Evolutionary conservation across 2,113 vertebrate genomes (phyloP).

Genomic region (Jacana jacana): DNA sequence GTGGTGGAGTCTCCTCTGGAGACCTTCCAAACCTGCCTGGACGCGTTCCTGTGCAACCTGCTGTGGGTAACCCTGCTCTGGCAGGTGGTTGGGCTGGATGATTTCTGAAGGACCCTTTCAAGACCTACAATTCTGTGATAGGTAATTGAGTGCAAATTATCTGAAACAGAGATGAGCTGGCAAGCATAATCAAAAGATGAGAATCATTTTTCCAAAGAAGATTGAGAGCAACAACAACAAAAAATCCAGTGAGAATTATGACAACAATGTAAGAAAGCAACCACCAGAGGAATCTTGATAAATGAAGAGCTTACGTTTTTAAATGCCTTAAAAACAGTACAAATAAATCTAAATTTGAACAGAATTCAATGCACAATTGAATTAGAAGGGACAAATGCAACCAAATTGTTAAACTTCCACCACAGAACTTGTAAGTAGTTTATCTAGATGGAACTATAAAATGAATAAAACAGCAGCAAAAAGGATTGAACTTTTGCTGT

Average conservation of each 20-base stretch:
- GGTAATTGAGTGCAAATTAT: background rate
- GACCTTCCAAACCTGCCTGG: too few relatives aligned
- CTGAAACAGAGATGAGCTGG: slow-evolving; percentile 38
- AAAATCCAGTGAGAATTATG: background rate
- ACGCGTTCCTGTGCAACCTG: too few relatives aligned
- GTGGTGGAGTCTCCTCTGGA: too few relatives aligned
- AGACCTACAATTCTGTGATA: background rate
- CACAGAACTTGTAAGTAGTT: background rate
- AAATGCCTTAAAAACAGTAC: background rate
- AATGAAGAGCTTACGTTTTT: background rate
- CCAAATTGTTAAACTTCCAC: slow-evolving; percentile 1
- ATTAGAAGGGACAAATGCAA: background rate
- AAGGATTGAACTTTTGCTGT: slow-evolving; percentile 23
- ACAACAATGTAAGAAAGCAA: slow-evolving; percentile 25
- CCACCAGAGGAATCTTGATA: slow-evolving; percentile 6
- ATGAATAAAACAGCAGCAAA: background rate
- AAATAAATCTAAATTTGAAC: background rate
- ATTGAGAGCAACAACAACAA: background rate
- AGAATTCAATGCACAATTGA: background rate
- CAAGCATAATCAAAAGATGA: slow-evolving; percentile 10
- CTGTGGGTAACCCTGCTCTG: too few relatives aligned
- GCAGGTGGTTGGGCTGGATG: too few relatives aligned
- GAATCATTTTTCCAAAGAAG: background rate
- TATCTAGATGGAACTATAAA: background rate
- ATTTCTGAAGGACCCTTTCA: too few relatives aligned